These are phyloP conservation scores for Mythimna ferrago DNA, from an alignment of 2,888 invertebrate species.

Conservation along the genomic window DNA sequence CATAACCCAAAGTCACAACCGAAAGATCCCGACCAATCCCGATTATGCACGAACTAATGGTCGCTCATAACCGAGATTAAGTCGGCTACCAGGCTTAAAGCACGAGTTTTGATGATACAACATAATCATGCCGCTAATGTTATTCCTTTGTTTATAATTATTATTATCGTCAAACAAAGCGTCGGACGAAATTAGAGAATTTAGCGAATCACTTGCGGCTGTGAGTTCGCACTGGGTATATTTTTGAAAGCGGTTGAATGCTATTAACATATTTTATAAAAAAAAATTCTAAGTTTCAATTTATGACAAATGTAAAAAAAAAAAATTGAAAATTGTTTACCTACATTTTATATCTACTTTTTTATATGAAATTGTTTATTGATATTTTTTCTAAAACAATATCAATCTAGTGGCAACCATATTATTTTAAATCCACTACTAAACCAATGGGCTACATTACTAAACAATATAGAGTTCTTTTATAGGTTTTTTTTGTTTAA, in stretches of 20 bases:
- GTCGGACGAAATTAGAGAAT: slow-evolving; percentile 52
- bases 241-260: slow-evolving; percentile 3
- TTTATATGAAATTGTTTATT: too few relatives aligned
- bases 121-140: slow-evolving; percentile 44
- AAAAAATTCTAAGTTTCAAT: too few relatives aligned
- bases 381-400: too few relatives aligned
- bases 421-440: too few relatives aligned
- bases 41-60: slow-evolving; percentile 20
- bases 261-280: too few relatives aligned
- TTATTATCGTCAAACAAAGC: slow-evolving; percentile 54
- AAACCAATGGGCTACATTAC: too few relatives aligned
- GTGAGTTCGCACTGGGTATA: slow-evolving; percentile 14
- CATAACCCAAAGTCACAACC: background rate
- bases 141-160: slow-evolving; percentile 53
- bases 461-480: too few relatives aligned
- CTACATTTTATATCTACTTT: too few relatives aligned
- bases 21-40: slow-evolving; percentile 2
- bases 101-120: slow-evolving; percentile 34
- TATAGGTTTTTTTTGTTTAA: too few relatives aligned
- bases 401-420: too few relatives aligned
- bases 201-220: slow-evolving; percentile 45
- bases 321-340: too few relatives aligned
- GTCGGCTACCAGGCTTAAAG: slow-evolving; percentile 44
- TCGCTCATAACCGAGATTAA: slow-evolving; percentile 18
- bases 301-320: too few relatives aligned